Base-by-base conservation (phyloP, 2,113 vertebrate species). In the Tretioscincus oriximinensis region DNA sequence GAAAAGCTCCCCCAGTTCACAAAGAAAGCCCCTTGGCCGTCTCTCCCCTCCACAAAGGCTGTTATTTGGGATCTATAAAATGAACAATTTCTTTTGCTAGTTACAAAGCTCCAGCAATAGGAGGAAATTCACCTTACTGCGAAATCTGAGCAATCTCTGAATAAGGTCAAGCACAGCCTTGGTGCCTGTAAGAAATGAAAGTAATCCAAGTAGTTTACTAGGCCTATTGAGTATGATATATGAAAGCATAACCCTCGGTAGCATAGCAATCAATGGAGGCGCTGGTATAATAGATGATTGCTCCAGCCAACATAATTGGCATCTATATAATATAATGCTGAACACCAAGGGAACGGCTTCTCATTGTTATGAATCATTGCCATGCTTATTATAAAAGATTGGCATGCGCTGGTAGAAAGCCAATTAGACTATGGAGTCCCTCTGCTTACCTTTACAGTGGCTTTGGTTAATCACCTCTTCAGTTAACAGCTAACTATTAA, bases 251-350 rank as follows among this genome's bases (percentile, higher is more conserved):
- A 86, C 76, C 6, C 77, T 83, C 88, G 83, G 73, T 84, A 90
- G 86, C 84, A 86, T 73, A 85, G 80, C 84, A 90, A 92, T 92
- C 91, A 90, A 88, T 92, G 81, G 80, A 84, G 84, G 72, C 82
- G 71, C 86, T 91, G 86, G 69, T 85, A 84, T 86, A 92, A 88
- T 67, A 88, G 82, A 89, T 90, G 87, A 80, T 76, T 87, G 72
- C 28, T 84, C 26, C 0, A 87, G 76, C 73, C 84, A 85, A 88
- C 76, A 47, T 90, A 92, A 91, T 89, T 92, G 85, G 77, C 84
- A 85, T 85, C 88, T 83, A 58, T 85, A 83, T 85, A 89, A 90
- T 87, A 90, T 90, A 92, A 88, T 75, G 82, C 71, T 82, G 77
- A 87, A 85, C 85, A 87, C 73, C 83, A 31, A 75, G 86, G 86